Evolutionary conservation across 2,113 vertebrate genomes (phyloP).

Genomic region (Albula glossodonta): DNA sequence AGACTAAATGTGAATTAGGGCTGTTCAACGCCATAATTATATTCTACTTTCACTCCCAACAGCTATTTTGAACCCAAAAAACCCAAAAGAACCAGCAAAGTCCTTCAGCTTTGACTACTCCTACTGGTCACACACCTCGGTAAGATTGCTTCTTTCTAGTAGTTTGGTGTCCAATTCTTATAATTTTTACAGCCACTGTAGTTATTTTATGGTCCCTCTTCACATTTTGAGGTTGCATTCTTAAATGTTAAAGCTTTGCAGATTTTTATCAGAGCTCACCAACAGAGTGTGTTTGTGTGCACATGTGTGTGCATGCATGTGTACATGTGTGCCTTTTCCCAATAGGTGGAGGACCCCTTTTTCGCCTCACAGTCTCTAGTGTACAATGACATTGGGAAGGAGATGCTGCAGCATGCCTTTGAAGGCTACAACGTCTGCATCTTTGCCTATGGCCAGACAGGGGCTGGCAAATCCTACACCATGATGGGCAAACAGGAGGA

Average conservation of each 20-base stretch:
- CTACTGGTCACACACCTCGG: slow-evolving; percentile 97
- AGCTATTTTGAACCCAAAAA: slow-evolving; percentile 98
- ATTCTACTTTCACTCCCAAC: slow-evolving; percentile 42
- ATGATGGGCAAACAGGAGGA: slow-evolving; percentile 99
- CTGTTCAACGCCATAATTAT: neutral
- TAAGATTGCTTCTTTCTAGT: slow-evolving; percentile 55
- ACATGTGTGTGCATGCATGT: neutral
- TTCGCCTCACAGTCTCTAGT: slow-evolving; percentile 94
- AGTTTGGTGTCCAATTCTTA: neutral
- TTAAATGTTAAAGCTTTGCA: neutral
- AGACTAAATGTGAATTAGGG: neutral
- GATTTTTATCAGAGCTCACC: neutral
- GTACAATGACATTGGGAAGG: slow-evolving; percentile 98
- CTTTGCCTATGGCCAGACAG: slow-evolving; percentile 97
- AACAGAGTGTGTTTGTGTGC: neutral
- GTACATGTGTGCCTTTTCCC: neutral
- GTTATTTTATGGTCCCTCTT: neutral
- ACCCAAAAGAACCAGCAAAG: slow-evolving; percentile 96
- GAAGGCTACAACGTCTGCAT: slow-evolving; percentile 99
- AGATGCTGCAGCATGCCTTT: slow-evolving; percentile 95
- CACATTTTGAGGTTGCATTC: no score
- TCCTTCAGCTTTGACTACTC: slow-evolving; percentile 99
- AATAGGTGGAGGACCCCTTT: slow-evolving; percentile 86
- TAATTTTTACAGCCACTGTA: slow-evolving; percentile 57
- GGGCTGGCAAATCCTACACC: slow-evolving; percentile 96